Evolutionary conservation across 2,113 vertebrate genomes (phyloP), one percentile per base, ranked within the genome.

Genomic region (Nothobranchius furzeri): DNA sequence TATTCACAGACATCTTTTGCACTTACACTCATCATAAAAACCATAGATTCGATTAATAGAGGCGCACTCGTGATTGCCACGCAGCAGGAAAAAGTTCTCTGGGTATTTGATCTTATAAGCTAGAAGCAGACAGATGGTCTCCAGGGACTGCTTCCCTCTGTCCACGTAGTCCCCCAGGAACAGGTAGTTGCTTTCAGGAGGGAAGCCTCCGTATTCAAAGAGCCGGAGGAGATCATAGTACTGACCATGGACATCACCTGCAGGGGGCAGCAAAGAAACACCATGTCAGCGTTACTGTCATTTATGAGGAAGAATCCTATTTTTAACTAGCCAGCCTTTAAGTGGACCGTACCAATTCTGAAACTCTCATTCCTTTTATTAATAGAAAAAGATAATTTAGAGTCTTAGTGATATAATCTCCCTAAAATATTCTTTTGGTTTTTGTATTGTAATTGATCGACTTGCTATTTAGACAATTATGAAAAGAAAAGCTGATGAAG

Each of bases 201-300:
- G 96, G 70, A 99, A 98, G 40, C 96, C 96, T 0, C 97, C 97
- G 0, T 99, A 98, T 83, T 98, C 97, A 1, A 99, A 99, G 3
- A 99, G 93, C 54, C 96, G 84, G 55, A 99, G 92, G 8, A 98
- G 90, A 54, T 99, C 96, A 9, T 99, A 99, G 91, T 99, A 99
- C 85, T 99, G 97, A 68, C 96, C 96, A 2, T 98, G 96, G 74
- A 98, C 96, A 48, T 99, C 97, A 9, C 97, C 97, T 99, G 87
- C 24, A 86, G 66, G 20, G 76, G 72, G 84, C 71, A 70, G 62
- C 74, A 82, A 25, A 84, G 69, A 49, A 49, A 49, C 47, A 49
- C 47, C 4, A 40, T 30, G 30, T 30, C 4, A 30, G 30, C 30
- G 4, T 7, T 42, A 42, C 40, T 42, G 30, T 30, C 40, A 11